Conservation (phyloP, 2,888 invertebrate genomes). For the Oxycera nigricornis region DNA sequence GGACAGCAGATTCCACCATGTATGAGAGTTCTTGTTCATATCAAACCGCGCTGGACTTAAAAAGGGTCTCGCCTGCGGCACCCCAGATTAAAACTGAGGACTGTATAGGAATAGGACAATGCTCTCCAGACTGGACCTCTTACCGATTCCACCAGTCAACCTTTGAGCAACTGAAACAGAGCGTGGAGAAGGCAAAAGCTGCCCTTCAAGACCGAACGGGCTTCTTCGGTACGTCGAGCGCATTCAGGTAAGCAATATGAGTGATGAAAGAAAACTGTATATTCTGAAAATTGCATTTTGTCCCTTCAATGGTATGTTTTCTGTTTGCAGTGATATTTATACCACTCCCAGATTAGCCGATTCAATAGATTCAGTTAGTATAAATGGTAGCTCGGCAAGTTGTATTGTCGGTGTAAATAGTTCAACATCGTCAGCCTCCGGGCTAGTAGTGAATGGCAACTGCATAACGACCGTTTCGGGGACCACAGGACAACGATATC, state of each 20-base stretch:
- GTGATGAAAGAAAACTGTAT: neutral
- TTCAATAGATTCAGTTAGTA: conserved; percentile 53
- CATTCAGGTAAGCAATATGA: conserved; percentile 69
- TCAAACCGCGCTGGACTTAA: conserved; percentile 81
- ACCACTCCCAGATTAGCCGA: conserved; percentile 60
- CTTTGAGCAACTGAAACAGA: conserved; percentile 88
- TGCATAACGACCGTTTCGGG: conserved; percentile 56
- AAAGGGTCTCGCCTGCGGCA: conserved; percentile 68
- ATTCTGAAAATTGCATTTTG: neutral
- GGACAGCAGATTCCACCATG: conserved; percentile 64
- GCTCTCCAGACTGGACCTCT: conserved; percentile 75
- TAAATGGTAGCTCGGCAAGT: conserved; percentile 55
- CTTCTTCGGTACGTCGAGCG: conserved; percentile 74
- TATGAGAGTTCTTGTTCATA: conserved; percentile 95
- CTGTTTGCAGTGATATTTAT: conserved; percentile 58
- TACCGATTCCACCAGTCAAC: conserved; percentile 87
- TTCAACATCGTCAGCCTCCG: conserved; percentile 50
- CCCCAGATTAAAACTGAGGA: conserved; percentile 64
- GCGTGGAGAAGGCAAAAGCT: conserved; percentile 89
- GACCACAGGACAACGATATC: conserved; percentile 58
- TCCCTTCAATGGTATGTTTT: neutral
- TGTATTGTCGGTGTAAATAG: conserved; percentile 56
- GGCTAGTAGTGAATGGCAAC: conserved; percentile 56
- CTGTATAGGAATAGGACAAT: conserved; percentile 62
- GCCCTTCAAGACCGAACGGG: conserved; percentile 79